Base-by-base conservation (phyloP, 1,140 invertebrate species). In the Heliothis subflexa region DNA sequence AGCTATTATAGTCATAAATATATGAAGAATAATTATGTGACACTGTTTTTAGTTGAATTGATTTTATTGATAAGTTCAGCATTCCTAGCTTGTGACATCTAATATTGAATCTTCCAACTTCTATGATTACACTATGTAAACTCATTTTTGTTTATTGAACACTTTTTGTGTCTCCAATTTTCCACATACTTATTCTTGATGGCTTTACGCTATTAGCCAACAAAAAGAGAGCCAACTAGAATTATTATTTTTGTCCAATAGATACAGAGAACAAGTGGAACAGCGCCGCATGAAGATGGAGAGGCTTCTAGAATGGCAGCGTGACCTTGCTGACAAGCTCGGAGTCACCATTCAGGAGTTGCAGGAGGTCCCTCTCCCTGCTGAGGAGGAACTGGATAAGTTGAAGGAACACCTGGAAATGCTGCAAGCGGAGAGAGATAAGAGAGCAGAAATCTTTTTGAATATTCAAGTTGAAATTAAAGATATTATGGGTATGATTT, bases 371-470 rank as follows among this genome's bases (percentile, higher is more conserved):
- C 95, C 95, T 0, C 77, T 96, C 14, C 95, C 96, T 3, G 87
- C 93, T 0, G 92, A 95, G 47, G 91, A 95, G 62, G 94, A 96
- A 64, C 79, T 96, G 21, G 90, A 95, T 10, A 91, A 93, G 71
- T 91, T 96, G 28, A 92, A 94, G 68, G 76, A 86, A 5, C 94
- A 96, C 57, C 86, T 96, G 14, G 91, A 95, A 79, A 88, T 93
- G n/a, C 86, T 96, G 64, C 95, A 96, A 80, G 86, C 82, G 2
- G 95, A 96, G 80, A 95, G 95, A 55, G 94, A 95, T 79, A 95
- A 95, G 73, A 89, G 96, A 14, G 90, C 95, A 47, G 93, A 94
- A 62, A 89, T 92, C 71, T 96, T 96, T 70, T 89, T 93, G 21
- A 93, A 95, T 54, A 89, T 93, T 49, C 95, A 96, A 85, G 86